Evolutionary conservation across 2,113 vertebrate genomes (phyloP), one percentile per base, ranked within the genome.

Genomic region (Mobula hypostoma): DNA sequence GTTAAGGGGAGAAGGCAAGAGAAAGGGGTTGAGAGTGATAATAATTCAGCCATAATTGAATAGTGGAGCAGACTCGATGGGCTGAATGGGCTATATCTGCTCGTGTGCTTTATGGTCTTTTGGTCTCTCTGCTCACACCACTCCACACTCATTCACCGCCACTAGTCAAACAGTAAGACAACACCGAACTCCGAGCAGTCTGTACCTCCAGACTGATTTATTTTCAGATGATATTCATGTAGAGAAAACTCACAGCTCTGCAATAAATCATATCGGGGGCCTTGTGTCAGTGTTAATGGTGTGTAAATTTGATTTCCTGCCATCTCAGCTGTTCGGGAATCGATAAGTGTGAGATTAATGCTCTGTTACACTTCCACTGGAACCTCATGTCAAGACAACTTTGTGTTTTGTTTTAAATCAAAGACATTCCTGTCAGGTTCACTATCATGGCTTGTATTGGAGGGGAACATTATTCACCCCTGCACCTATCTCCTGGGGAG

Each of bases 231-330:
- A 93, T 93, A 93, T 93, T 93, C 91, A 93, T 93, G 91, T 74
- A 93, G 68, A 93, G 91, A 93, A 93, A 93, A 70, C 91, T 93
- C 72, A 93, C 68, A 68, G 74, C 70, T 92, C 66, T 93, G 91
- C 70, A 93, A 93, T 93, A 93, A 93, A 93, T 93, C 91, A 93
- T 93, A 93, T 70, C 72, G 36, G 91, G 40, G 70, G 66, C 91
- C 70, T 93, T 11, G 68, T 93, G 91, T 93, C 91, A 93, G 91
- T 93, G 91, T 74, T 93, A 93, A 93, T 93, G 91, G 91, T 48
- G 91, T 93, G 91, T 93, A 93, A 93, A 93, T 93, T 93, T 93
- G 91, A 93, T 93, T 93, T 93, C 91, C 91, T 93, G 91, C 91
- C 70, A 70, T 70, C 91, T 93, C 70, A 93, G 91, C 91, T 93